phyloP scores from a whole-genome alignment of 2,113 vertebrate genomes.

The Lynx canadensis region DNA sequence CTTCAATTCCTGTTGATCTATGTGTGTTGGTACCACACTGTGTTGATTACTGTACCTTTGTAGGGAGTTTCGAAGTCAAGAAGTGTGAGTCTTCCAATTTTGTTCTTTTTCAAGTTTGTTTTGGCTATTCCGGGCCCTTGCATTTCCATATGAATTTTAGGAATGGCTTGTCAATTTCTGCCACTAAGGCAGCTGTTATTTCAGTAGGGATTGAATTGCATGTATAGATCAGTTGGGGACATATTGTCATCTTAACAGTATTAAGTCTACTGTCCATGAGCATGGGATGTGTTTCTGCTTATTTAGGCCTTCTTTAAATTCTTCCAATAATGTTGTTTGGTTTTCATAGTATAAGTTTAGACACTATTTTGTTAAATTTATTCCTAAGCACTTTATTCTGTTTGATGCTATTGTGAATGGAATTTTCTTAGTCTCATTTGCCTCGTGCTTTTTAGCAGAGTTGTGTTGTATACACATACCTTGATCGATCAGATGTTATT shows the following conservation, averaged over 20 bases:
- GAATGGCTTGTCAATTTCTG: not conserved
- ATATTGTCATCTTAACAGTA: not conserved
- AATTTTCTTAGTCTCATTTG: constrained; percentile 20
- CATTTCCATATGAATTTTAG: not conserved
- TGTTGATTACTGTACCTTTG: constrained; percentile 22
- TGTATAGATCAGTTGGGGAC: not conserved
- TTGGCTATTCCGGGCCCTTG: not conserved
- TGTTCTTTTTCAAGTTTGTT: not conserved
- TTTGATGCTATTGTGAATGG: not conserved
- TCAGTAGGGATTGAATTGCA: not conserved
- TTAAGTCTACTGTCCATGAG: not conserved
- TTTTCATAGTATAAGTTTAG: not conserved
- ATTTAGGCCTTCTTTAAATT: not conserved
- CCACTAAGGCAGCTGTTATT: not conserved
- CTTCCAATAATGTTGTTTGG: not conserved
- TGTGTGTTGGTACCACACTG: not conserved
- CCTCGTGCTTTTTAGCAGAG: not conserved
- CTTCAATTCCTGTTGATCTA: not conserved
- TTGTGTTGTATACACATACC: not conserved
- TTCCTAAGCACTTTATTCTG: constrained; percentile 7
- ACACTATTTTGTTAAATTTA: not conserved
- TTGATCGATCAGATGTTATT: not conserved
- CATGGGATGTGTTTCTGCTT: not conserved
- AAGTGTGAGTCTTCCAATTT: not conserved
- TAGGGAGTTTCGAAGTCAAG: constrained; percentile 35